Conservation (phyloP, 1,140 invertebrate species). For the Cydia amplana region DNA sequence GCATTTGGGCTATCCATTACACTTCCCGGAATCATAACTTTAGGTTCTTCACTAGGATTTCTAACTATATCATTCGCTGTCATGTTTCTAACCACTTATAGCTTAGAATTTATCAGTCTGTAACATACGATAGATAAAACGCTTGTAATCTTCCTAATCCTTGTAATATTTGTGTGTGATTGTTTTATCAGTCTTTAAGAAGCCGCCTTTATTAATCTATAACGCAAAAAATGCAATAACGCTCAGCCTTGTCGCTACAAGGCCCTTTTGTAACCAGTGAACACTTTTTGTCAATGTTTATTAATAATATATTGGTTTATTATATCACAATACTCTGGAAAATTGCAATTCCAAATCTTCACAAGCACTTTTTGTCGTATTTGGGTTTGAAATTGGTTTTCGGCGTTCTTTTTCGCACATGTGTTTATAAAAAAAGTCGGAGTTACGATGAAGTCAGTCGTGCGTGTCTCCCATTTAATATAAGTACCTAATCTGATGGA, state of each 20-base stretch:
- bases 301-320: background rate
- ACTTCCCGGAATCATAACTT: slow-evolving; percentile 51
- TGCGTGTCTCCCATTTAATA: background rate
- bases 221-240: background rate
- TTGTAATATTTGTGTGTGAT: background rate
- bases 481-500: background rate
- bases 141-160: background rate
- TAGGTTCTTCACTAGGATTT: slow-evolving; percentile 34
- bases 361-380: background rate
- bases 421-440: background rate
- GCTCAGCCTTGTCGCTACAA: background rate
- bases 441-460: background rate
- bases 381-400: slow-evolving; percentile 1
- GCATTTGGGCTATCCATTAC: slow-evolving; percentile 56
- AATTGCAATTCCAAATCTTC: slow-evolving; percentile 18
- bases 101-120: background rate
- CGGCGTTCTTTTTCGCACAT: slow-evolving; percentile 1
- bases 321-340: background rate
- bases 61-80: background rate
- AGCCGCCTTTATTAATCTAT: background rate
- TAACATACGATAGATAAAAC: slow-evolving; percentile 3
- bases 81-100: background rate
- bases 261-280: background rate
- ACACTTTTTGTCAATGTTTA: slow-evolving; percentile 14
- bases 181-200: background rate